phyloP scores from a whole-genome alignment of 2,888 invertebrate species.

The Ctena decussata region DNA sequence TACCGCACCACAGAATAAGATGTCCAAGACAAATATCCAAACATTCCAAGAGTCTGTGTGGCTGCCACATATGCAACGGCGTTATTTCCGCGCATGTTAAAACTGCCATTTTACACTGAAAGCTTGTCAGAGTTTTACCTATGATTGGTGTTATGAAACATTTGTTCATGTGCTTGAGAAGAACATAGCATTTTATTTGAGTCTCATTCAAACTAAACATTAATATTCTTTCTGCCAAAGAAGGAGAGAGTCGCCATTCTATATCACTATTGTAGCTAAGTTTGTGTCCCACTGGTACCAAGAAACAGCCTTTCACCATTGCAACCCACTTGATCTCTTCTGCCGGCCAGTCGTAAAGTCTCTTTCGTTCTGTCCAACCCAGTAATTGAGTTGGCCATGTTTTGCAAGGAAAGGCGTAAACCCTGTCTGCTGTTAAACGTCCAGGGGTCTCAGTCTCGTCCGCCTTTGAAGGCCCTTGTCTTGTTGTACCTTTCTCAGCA shows the following conservation, averaged over 20 bases:
- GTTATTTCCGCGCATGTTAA: constrained; percentile 15
- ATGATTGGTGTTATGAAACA: background rate
- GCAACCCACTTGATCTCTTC: background rate
- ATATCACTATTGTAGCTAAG: background rate
- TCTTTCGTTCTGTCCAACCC: background rate
- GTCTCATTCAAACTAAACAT: constrained; percentile 23
- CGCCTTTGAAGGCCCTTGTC: constrained; percentile 1
- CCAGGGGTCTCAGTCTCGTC: background rate
- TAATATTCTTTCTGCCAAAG: constrained; percentile 23
- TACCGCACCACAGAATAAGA: background rate
- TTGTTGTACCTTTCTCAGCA: background rate
- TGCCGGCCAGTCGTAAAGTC: background rate
- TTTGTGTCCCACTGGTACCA: constrained; percentile 24
- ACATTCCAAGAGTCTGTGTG: constrained; percentile 9
- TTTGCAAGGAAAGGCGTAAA: background rate
- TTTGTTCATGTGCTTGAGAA: constrained; percentile 17
- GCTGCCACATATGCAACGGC: background rate
- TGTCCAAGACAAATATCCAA: background rate
- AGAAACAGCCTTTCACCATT: background rate
- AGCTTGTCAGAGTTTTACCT: constrained; percentile 14
- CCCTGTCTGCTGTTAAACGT: background rate
- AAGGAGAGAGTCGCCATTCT: constrained; percentile 28
- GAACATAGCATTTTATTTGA: constrained; percentile 10
- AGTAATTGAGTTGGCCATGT: background rate
- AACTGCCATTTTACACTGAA: constrained; percentile 24